Conservation (phyloP, 2,113 vertebrate species). For the Pleuronectes platessa region DNA sequence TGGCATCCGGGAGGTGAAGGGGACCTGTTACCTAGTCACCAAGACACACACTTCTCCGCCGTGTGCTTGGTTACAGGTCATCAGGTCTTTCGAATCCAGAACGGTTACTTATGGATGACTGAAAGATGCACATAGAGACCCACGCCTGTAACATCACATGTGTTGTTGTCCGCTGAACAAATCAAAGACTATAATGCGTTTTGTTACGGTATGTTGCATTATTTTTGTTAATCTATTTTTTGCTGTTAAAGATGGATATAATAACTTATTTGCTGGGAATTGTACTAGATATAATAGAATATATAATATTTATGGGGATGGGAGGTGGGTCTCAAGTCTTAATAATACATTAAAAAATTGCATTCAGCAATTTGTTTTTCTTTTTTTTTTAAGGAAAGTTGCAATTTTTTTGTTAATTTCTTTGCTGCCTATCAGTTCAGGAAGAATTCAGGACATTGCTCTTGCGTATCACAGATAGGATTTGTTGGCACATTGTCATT, state of each 20-base stretch:
- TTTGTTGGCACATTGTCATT: constrained; percentile 82
- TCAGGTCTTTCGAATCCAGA: neutral
- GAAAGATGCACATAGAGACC: constrained; percentile 73
- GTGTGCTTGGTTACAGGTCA: constrained; percentile 35
- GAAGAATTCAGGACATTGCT: constrained; percentile 78
- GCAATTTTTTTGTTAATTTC: constrained; percentile 46
- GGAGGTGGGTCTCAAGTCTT: constrained; percentile 82
- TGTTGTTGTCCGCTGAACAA: constrained; percentile 66
- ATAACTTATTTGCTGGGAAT: constrained; percentile 77
- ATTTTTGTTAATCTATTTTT: constrained; percentile 72
- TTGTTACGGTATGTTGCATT: constrained; percentile 71
- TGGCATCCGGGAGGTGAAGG: constrained; percentile 71
- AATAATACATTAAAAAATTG: constrained; percentile 75
- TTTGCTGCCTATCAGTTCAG: constrained; percentile 75
- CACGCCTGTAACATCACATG: constrained; percentile 57
- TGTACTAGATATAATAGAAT: constrained; percentile 72
- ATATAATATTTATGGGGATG: constrained; percentile 67
- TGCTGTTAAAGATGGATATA: constrained; percentile 78
- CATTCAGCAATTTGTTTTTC: constrained; percentile 72
- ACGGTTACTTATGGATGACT: constrained; percentile 72
- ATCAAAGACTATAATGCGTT: constrained; percentile 64
- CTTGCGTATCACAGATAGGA: constrained; percentile 67
- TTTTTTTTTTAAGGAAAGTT: constrained; percentile 52
- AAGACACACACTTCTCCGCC: constrained; percentile 15
- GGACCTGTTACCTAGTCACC: constrained; percentile 1